A percentile compares a stretch with the other conserved stretches of the same genome.
phyloP scores from a whole-genome alignment of 2,113 vertebrate species.

The Oreochromis spilurus region DNA sequence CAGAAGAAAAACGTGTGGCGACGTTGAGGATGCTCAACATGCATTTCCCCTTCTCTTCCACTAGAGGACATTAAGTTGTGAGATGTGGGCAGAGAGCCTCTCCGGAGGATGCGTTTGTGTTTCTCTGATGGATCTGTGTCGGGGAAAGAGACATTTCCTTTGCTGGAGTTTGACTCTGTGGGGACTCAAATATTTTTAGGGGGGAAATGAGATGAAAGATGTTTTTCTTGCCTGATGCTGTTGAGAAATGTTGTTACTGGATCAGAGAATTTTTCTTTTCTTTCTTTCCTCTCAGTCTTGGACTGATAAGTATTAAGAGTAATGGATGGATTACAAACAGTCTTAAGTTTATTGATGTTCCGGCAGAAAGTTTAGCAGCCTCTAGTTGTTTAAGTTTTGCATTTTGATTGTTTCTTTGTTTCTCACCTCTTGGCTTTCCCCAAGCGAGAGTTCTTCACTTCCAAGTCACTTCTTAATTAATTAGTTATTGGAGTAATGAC shows the following conservation, averaged over 20 bases:
- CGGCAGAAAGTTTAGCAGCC: not conserved
- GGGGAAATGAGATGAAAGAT: not conserved
- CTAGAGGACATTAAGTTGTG: conserved; percentile 34
- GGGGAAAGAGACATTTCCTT: not conserved
- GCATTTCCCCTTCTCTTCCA: conserved; percentile 8
- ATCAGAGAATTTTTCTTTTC: not conserved
- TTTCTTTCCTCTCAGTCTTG: not conserved
- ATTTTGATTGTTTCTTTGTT: not conserved
- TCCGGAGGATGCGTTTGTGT: not conserved
- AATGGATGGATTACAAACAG: not conserved
- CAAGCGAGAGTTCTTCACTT: not conserved
- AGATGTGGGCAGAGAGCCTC: not conserved
- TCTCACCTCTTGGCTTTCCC: not conserved
- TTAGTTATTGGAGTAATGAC: not conserved
- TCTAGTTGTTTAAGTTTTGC: not conserved
- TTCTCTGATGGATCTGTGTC: not conserved
- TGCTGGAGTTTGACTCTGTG: not conserved
- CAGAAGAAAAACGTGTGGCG: not conserved
- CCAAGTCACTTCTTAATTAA: not conserved
- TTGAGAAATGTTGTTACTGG: not conserved
- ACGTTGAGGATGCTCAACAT: not conserved
- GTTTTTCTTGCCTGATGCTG: not conserved
- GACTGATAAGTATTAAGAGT: not conserved
- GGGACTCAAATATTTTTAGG: not conserved
- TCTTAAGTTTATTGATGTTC: not conserved